Conservation (phyloP, 2,888 invertebrate genomes). For the Scrobipalpa atriplicella region DNA sequence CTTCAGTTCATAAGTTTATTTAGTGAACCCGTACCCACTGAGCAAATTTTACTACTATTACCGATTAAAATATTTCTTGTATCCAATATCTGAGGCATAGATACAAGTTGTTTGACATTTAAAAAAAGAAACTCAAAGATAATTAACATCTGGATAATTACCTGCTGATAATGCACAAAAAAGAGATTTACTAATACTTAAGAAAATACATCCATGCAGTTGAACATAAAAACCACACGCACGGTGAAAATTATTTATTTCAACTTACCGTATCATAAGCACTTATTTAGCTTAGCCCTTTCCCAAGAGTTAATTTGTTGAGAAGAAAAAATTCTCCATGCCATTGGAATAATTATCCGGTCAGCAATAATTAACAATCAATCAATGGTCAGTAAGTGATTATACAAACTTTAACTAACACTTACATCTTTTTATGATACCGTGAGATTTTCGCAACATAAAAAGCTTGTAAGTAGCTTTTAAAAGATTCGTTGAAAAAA, state of each 20-base stretch:
- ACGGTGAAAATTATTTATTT: neutral
- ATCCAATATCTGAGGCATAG: too few species aligned
- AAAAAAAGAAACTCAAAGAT: too few species aligned
- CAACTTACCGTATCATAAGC: neutral
- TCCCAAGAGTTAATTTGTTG: neutral
- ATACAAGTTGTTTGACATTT: too few species aligned
- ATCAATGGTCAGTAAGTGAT: neutral
- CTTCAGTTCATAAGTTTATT: too few species aligned
- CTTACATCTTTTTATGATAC: neutral
- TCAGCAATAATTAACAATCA: neutral
- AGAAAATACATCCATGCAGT: too few species aligned
- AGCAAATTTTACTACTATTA: too few species aligned
- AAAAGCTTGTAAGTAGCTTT: neutral
- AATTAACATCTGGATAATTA: too few species aligned
- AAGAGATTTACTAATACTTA: too few species aligned
- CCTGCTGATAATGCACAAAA: too few species aligned
- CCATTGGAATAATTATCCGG: neutral
- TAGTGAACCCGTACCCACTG: too few species aligned
- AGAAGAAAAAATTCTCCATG: neutral
- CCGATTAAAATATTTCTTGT: too few species aligned
- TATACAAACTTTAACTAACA: neutral
- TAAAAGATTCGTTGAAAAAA: neutral
- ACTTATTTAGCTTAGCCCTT: neutral
- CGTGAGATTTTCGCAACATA: constrained; percentile 1
- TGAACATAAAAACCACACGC: neutral